These are phyloP conservation scores for Capromys pilorides DNA, from an alignment of 2,797 vertebrate genomes.

Conservation along the genomic window DNA sequence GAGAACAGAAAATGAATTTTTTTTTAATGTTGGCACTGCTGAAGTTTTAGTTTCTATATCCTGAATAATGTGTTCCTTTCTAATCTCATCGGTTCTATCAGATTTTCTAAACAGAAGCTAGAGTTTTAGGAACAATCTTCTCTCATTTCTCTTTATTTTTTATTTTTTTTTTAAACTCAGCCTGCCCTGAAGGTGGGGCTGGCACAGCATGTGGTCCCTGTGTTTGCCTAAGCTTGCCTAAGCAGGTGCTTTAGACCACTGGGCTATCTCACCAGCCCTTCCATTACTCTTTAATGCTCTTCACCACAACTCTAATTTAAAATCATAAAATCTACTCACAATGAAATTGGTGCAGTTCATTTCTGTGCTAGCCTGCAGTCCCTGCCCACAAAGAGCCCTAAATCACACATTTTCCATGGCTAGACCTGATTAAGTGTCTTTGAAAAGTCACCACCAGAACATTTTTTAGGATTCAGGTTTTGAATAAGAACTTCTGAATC, in stretches of 20 bases:
- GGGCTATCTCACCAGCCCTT: background rate
- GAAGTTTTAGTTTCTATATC: background rate
- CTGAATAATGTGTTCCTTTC: background rate
- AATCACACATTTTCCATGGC: background rate
- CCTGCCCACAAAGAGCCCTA: background rate
- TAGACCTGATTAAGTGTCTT: background rate
- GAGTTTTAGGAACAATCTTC: background rate
- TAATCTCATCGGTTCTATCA: background rate
- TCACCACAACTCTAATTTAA: constrained; percentile 32
- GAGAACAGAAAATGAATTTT: constrained; percentile 54
- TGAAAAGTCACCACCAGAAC: background rate
- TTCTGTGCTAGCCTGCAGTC: background rate
- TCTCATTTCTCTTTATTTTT: background rate
- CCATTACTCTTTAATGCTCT: background rate
- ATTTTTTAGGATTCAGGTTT: constrained; percentile 21
- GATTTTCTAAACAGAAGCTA: background rate
- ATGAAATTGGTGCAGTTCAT: background rate
- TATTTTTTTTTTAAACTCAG: too few relatives aligned
- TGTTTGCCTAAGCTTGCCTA: too few relatives aligned
- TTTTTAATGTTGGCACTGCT: background rate
- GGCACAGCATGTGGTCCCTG: too few relatives aligned
- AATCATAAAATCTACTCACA: background rate
- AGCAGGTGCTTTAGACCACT: too few relatives aligned
- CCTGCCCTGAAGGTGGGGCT: too few relatives aligned
- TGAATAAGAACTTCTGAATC: background rate